A percentile compares a stretch with the other conserved stretches of the same genome.
phyloP scores from a whole-genome alignment of 2,797 vertebrate genomes.

The Siniperca scherzeri region DNA sequence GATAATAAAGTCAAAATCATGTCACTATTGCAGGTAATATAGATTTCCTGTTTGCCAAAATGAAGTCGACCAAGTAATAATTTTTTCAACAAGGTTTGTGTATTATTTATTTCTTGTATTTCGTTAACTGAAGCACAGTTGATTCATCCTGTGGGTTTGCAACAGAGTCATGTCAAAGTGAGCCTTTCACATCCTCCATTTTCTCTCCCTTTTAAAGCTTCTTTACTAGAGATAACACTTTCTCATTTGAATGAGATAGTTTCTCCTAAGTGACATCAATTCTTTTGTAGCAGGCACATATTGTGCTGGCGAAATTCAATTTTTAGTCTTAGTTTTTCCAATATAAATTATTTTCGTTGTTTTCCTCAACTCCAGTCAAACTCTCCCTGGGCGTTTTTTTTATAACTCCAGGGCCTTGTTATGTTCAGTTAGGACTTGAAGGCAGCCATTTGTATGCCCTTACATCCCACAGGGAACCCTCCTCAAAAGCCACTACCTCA shows the following conservation, averaged over 20 bases:
- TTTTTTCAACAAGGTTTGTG: neutral
- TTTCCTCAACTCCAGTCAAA: slow-evolving; percentile 37
- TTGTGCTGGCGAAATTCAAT: slow-evolving; percentile 16
- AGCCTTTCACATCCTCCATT: neutral
- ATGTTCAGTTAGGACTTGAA: slow-evolving; percentile 75
- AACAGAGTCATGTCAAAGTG: neutral
- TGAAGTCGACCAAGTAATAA: neutral
- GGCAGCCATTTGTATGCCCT: slow-evolving; percentile 69
- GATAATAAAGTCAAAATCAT: neutral
- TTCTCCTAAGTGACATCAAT: neutral
- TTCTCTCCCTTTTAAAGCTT: neutral
- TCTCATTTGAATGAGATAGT: neutral
- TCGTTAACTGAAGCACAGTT: neutral
- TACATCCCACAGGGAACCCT: slow-evolving; percentile 67
- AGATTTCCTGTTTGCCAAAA: neutral
- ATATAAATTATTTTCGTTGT: slow-evolving; percentile 30
- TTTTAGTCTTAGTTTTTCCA: slow-evolving; percentile 26
- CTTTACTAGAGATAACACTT: neutral
- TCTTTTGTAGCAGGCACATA: slow-evolving; percentile 7
- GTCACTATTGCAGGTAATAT: neutral
- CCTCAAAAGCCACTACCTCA: slow-evolving; percentile 61
- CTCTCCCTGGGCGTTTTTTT: slow-evolving; percentile 22
- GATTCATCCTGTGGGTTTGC: slow-evolving; percentile 2
- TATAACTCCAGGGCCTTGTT: slow-evolving; percentile 70
- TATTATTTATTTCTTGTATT: neutral